phyloP scores from a whole-genome alignment of 1,140 invertebrate genomes.

The Planococcus citri region DNA sequence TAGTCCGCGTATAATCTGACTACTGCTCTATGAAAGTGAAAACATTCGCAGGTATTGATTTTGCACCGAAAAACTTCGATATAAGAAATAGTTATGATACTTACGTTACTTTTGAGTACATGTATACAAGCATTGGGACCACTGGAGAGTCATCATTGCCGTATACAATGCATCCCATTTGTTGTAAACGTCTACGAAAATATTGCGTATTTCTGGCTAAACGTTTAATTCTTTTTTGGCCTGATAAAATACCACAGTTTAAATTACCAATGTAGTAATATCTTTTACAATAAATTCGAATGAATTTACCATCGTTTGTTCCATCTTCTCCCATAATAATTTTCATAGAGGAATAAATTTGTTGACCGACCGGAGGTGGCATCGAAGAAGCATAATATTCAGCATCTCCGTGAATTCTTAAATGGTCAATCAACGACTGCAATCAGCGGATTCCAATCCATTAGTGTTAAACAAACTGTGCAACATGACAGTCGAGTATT shows the following conservation, averaged over 20 bases:
- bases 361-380: slow-evolving; percentile 78
- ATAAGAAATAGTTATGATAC: not conserved
- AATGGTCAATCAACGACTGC: slow-evolving; percentile 61
- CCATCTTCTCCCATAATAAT: slow-evolving; percentile 82
- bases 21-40: slow-evolving; percentile 48
- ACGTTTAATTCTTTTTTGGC: slow-evolving; percentile 56
- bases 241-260: slow-evolving; percentile 31
- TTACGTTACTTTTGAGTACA: slow-evolving; percentile 75
- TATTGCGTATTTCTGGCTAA: slow-evolving; percentile 75
- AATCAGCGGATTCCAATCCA: slow-evolving; percentile 29
- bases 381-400: slow-evolving; percentile 77
- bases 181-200: slow-evolving; percentile 70
- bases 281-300: too few relatives aligned
- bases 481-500: not conserved
- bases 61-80: too few relatives aligned
- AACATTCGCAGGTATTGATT: not conserved
- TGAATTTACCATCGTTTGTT: slow-evolving; percentile 39
- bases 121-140: slow-evolving; percentile 86
- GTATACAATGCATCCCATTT: slow-evolving; percentile 88
- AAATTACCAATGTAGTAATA: slow-evolving; percentile 20
- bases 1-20: slow-evolving; percentile 67
- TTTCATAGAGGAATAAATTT: slow-evolving; percentile 78
- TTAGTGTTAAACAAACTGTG: not conserved
- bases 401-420: slow-evolving; percentile 72
- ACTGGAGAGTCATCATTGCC: slow-evolving; percentile 96